These are phyloP conservation scores for Nasalis larvatus DNA, from an alignment of 2,113 vertebrate genomes.

Conservation along the genomic window DNA sequence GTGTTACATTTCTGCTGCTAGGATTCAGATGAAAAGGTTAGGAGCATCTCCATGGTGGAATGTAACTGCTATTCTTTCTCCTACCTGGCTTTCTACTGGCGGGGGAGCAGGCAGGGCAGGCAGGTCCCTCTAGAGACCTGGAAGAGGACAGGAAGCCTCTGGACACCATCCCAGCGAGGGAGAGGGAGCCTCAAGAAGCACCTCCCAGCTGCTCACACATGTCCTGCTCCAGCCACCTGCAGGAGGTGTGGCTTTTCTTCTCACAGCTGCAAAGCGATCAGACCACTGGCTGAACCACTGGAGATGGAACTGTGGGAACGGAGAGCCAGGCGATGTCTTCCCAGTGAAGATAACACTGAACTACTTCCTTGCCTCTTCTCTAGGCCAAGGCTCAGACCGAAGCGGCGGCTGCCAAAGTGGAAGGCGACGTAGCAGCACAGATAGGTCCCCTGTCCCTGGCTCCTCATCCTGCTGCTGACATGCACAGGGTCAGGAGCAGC, in stretches of 20 bases:
- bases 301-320: neutral
- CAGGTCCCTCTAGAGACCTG: neutral
- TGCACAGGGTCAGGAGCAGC: neutral
- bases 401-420: conserved; percentile 52
- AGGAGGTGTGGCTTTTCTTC: neutral
- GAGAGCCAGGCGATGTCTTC: conserved; percentile 4
- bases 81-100: neutral
- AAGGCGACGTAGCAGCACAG: conserved; percentile 34
- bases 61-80: neutral
- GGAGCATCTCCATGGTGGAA: neutral
- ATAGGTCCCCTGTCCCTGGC: neutral
- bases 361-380: conserved; percentile 72
- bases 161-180: neutral
- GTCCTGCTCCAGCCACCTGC: neutral
- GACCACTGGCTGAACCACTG: neutral
- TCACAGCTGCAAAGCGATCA: neutral
- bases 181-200: neutral
- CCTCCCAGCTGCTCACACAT: neutral
- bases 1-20: neutral
- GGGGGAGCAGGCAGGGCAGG: neutral
- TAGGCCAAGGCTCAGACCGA: conserved; percentile 21
- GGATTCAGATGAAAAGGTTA: neutral
- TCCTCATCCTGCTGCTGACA: neutral
- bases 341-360: conserved; percentile 80
- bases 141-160: neutral